These are phyloP conservation scores for Hydrozoanthus tunicans DNA, from an alignment of 64 coral and sea anemone species.

Conservation along the genomic window DNA sequence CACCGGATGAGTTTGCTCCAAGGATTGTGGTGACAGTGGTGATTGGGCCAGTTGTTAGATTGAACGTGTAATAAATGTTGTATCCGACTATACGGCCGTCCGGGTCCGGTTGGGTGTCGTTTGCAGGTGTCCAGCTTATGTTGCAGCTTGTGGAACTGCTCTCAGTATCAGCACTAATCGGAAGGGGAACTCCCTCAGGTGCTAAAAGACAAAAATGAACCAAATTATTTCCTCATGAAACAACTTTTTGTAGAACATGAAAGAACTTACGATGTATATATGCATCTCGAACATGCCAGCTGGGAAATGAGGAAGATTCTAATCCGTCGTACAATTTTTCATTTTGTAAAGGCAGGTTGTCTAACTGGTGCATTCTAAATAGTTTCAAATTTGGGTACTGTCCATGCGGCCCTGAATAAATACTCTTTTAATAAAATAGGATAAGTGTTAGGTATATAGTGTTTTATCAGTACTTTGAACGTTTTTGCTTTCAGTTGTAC, in stretches of 20 bases:
- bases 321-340: too few species aligned
- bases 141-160: slow-evolving; percentile 54
- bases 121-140: slow-evolving; percentile 41
- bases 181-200: slow-evolving; percentile 50
- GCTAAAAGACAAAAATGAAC: slow-evolving; percentile 4
- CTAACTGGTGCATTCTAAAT: too few species aligned
- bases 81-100: slow-evolving; percentile 50
- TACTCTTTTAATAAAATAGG: too few species aligned
- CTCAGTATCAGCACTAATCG: slow-evolving; percentile 21
- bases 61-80: slow-evolving; percentile 58
- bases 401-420: too few species aligned
- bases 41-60: slow-evolving; percentile 51
- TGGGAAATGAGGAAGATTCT: too few species aligned
- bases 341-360: too few species aligned
- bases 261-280: neutral
- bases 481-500: too few species aligned
- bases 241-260: neutral
- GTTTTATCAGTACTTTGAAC: too few species aligned
- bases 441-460: too few species aligned
- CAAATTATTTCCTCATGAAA: neutral
- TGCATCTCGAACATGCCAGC: too few species aligned
- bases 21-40: neutral
- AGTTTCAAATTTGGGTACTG: too few species aligned
- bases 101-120: slow-evolving; percentile 50
- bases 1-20: slow-evolving; percentile 44